Evolutionary conservation across 92 coral and sea anemone species (phyloP).

Genomic region (Pocillopora grandis): DNA sequence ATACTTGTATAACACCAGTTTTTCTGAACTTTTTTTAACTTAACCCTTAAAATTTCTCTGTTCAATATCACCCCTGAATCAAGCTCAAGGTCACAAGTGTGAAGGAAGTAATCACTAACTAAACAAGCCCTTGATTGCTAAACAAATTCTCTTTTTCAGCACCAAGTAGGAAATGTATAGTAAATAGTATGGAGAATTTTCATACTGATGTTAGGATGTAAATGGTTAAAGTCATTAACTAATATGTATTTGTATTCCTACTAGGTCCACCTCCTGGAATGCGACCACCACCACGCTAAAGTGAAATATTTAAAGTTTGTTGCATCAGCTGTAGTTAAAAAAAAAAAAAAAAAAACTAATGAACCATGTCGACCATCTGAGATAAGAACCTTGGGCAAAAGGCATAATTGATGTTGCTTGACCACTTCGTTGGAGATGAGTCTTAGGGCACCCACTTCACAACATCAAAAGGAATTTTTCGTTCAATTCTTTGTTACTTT

Average conservation of each 20-base stretch:
- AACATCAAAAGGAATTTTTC: background rate
- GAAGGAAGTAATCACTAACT: too few relatives aligned
- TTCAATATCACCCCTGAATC: too few relatives aligned
- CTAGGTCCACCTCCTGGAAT: constrained; percentile 79
- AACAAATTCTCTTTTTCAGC: too few relatives aligned
- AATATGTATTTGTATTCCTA: background rate
- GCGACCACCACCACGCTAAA: constrained; percentile 71
- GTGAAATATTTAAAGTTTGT: background rate
- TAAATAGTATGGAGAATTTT: too few relatives aligned
- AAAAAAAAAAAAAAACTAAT: background rate
- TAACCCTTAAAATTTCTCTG: too few relatives aligned
- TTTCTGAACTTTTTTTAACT: too few relatives aligned
- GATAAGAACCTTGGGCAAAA: background rate
- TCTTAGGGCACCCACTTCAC: background rate
- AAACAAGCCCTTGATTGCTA: too few relatives aligned
- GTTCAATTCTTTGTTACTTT: background rate
- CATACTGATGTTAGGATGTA: too few relatives aligned
- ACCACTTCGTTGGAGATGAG: background rate
- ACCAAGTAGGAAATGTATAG: too few relatives aligned
- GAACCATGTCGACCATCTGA: background rate
- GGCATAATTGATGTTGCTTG: background rate
- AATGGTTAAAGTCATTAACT: background rate
- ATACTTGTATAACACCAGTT: too few relatives aligned
- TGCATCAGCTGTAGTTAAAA: background rate
- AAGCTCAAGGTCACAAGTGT: too few relatives aligned